phyloP scores from a whole-genome alignment of 2,797 vertebrate species.

The Thalassophryne amazonica region DNA sequence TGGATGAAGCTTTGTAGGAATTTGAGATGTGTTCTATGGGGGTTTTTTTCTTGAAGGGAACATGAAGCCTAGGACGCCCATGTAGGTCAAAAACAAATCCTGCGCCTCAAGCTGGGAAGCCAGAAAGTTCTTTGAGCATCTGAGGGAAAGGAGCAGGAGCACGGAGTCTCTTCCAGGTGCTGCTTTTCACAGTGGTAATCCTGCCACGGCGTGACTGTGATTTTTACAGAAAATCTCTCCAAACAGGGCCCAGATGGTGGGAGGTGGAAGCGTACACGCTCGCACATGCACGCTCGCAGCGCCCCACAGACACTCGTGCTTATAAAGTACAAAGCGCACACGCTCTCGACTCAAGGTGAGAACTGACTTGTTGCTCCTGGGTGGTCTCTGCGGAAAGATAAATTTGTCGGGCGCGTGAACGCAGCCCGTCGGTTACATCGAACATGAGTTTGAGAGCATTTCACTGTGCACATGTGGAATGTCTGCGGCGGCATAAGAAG shows the following conservation, averaged over 20 bases:
- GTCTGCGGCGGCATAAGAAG: conserved; percentile 29
- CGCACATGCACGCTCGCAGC: conserved; percentile 23
- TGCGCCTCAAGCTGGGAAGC: conserved; percentile 67
- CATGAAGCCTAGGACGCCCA: conserved; percentile 59
- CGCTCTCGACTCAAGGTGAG: conserved; percentile 61
- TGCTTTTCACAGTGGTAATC: conserved; percentile 72
- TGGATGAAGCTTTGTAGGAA: conserved; percentile 37
- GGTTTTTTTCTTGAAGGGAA: conserved; percentile 38
- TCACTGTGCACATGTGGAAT: conserved; percentile 44
- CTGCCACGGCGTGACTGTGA: conserved; percentile 68
- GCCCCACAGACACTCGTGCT: conserved; percentile 12
- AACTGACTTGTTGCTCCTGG: conserved; percentile 66
- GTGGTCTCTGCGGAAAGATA: conserved; percentile 71
- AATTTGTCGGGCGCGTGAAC: conserved; percentile 48
- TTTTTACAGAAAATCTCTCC: conserved; percentile 72
- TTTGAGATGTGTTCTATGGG: conserved; percentile 46
- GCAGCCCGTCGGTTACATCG: conserved; percentile 37
- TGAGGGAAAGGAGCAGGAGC: conserved; percentile 58
- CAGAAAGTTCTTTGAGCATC: conserved; percentile 70
- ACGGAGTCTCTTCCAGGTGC: conserved; percentile 69
- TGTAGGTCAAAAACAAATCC: conserved; percentile 76
- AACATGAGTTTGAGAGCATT: conserved; percentile 49
- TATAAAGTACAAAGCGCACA: conserved; percentile 37
- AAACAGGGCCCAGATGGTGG: conserved; percentile 72
- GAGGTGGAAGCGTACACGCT: conserved; percentile 38